Evolutionary conservation across 2,888 invertebrate genomes (phyloP), one percentile per base, ranked within the genome.

Genomic region (Fragum sueziense): DNA sequence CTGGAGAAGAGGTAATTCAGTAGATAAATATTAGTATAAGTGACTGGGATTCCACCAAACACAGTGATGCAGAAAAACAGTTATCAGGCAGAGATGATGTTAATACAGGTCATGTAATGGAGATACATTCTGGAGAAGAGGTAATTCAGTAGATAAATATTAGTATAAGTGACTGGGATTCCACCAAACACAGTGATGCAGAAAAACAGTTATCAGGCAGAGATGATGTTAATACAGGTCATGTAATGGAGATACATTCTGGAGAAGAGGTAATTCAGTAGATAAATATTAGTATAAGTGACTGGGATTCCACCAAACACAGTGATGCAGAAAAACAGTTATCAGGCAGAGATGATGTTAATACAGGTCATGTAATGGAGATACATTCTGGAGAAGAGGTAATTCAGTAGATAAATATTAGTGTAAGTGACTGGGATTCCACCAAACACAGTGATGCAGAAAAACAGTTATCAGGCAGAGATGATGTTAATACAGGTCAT

Each of bases 391-490:
- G 70, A 34, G 70, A 70, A n/a, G 70, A 70, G 57, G 70, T 70
- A 57, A 41, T 41, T 17, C 11, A 11, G 9, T 41, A 41, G 41
- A n/a, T n/a, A n/a, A n/a, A n/a, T n/a, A n/a, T n/a, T n/a, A n/a
- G n/a, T n/a, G n/a, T n/a, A n/a, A 89, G 89, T 82, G 89, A 90
- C 68, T 89, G 90, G 90, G 91, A 91, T 79, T 86, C 89, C 51
- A 57, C 79, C 65, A 57, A 52, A 33, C 75, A 75, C 59, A 79
- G 80, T 77, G 70, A 67, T 31, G 61, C n/a, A 31, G 61, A 61
- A 61, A 27, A n/a, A 31, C 61, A 61, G 31, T 31, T 31, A 25
- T 57, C 81, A 65, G n/a, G n/a, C n/a, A n/a, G n/a, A n/a, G n/a
- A n/a, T n/a, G n/a, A n/a, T n/a, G n/a, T n/a, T n/a, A n/a, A n/a